Evolutionary conservation across 2,888 invertebrate genomes (phyloP).

Genomic region (Drosophila nr. perissopoda): DNA sequence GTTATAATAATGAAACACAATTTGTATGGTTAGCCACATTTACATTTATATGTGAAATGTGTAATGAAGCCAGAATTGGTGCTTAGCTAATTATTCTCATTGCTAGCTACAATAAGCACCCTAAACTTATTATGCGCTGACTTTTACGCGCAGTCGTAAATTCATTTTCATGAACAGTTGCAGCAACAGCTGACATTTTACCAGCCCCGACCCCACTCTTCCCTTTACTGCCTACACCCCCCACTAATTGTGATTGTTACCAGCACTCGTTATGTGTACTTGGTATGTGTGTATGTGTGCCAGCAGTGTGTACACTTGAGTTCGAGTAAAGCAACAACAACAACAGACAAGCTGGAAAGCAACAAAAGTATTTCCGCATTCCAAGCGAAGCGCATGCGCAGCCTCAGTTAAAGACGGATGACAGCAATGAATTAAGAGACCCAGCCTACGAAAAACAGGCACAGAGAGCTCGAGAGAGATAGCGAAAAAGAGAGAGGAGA

Average conservation of each 20-base stretch:
- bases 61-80: constrained; percentile 18
- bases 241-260: constrained; percentile 11
- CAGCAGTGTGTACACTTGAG: constrained; percentile 12
- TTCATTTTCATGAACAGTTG: constrained; percentile 24
- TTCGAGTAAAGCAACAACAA: constrained; percentile 10
- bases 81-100: constrained; percentile 14
- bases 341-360: constrained; percentile 8
- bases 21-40: neutral
- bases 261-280: neutral
- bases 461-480: neutral
- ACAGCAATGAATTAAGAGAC: neutral
- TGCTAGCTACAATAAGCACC: constrained; percentile 2
- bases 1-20: neutral
- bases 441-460: neutral
- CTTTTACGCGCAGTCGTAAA: constrained; percentile 19
- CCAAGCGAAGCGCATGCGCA: constrained; percentile 44
- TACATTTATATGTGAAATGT: neutral
- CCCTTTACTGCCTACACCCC: neutral
- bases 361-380: constrained; percentile 51
- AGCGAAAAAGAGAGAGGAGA: neutral
- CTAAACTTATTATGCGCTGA: constrained; percentile 10
- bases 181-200: constrained; percentile 16
- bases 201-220: too few species aligned
- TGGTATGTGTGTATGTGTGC: constrained; percentile 28
- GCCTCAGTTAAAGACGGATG: constrained; percentile 14